Conservation (phyloP, 23 tunicate genomes). For the Diplosoma virens region DNA sequence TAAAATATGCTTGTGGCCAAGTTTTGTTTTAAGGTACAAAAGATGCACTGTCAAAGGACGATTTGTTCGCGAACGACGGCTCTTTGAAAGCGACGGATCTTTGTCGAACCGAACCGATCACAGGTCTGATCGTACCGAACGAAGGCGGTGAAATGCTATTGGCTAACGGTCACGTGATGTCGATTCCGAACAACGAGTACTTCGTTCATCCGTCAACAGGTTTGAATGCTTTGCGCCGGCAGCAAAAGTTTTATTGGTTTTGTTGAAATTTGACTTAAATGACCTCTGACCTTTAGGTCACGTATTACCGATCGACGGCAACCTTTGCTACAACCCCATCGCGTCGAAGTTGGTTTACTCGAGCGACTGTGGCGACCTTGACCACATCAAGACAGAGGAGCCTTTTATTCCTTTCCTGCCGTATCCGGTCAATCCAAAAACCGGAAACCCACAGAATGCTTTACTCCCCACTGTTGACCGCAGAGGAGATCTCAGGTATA, state of each 20-base stretch:
- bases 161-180: conserved; percentile 80
- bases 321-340: conserved; percentile 74
- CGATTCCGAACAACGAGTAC: conserved; percentile 46
- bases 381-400: conserved; percentile 48
- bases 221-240: neutral
- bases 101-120: conserved; percentile 41
- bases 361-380: conserved; percentile 47
- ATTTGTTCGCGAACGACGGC: conserved; percentile 71
- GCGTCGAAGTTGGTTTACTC: conserved; percentile 63
- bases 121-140: conserved; percentile 54
- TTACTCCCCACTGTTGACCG: conserved; percentile 42
- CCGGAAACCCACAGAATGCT: conserved; percentile 34
- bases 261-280: neutral
- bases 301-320: conserved; percentile 81
- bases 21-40: conserved; percentile 38
- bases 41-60: conserved; percentile 28
- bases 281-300: conserved; percentile 33
- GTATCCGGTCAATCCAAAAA: conserved; percentile 46
- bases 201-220: conserved; percentile 90
- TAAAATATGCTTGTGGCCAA: neutral
- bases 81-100: conserved; percentile 47
- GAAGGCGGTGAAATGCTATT: conserved; percentile 59
- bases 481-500: conserved; percentile 60
- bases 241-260: neutral
- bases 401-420: conserved; percentile 84